A percentile compares a stretch with the other conserved stretches of the same genome.
These are phyloP conservation scores for Crossaster papposus DNA, from an alignment of 53 echinoderm and acorn worm genomes.

Conservation along the genomic window DNA sequence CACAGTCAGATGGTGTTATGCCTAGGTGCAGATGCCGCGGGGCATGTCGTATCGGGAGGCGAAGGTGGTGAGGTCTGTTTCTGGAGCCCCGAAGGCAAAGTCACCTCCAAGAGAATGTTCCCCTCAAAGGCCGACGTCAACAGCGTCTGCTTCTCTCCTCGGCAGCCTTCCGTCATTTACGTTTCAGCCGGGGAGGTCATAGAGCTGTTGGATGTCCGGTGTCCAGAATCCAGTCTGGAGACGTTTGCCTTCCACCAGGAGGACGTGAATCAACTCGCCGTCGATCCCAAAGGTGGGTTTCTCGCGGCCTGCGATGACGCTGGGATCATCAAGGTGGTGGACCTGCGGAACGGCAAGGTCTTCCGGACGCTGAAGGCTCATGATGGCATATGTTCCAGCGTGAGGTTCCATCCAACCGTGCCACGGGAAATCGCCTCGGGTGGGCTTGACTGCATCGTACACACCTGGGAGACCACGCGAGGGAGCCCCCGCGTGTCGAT, in stretches of 20 bases:
- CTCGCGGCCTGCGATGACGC: constrained; percentile 69
- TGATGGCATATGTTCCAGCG: constrained; percentile 63
- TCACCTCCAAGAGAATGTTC: constrained; percentile 16
- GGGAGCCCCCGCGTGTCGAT: constrained; percentile 39
- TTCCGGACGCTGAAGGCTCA: constrained; percentile 61
- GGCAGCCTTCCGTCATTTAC: constrained; percentile 53
- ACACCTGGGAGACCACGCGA: constrained; percentile 61
- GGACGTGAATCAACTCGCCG: constrained; percentile 63
- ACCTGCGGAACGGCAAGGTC: constrained; percentile 53
- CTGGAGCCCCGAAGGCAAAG: constrained; percentile 53
- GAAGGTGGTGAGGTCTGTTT: constrained; percentile 59
- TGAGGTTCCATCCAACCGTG: constrained; percentile 46
- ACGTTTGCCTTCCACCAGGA: constrained; percentile 52
- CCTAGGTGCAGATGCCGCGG: constrained; percentile 29
- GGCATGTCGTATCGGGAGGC: constrained; percentile 40
- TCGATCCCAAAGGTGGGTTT: constrained; percentile 59
- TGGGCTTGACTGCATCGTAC: constrained; percentile 52
- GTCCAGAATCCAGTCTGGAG: constrained; percentile 18
- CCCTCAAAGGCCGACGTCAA: constrained; percentile 46
- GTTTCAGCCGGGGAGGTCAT: constrained; percentile 40
- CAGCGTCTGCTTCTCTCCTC: constrained; percentile 50
- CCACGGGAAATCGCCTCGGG: constrained; percentile 63
- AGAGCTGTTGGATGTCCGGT: constrained; percentile 35
- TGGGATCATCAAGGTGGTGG: constrained; percentile 55
- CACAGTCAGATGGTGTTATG: constrained; percentile 66